These are phyloP conservation scores for Anguilla rostrata DNA, from an alignment of 2,113 vertebrate genomes.

Conservation along the genomic window DNA sequence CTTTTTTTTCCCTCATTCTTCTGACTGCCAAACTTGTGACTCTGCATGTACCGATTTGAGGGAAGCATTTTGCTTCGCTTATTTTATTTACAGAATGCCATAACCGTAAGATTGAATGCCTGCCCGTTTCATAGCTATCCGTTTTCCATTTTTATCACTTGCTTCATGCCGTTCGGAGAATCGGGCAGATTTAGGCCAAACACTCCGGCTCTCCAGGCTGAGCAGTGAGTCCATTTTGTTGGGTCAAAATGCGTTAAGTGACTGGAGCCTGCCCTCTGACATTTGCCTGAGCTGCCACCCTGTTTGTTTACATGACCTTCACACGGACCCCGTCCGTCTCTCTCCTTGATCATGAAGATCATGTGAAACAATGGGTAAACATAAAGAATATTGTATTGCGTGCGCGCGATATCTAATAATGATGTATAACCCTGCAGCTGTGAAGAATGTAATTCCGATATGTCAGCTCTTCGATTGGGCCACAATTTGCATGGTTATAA, in stretches of 20 bases:
- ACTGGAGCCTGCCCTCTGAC: background rate
- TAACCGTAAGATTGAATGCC: background rate
- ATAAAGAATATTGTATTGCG: constrained; percentile 57
- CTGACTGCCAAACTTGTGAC: too few species aligned
- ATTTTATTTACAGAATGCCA: background rate
- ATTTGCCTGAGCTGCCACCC: constrained; percentile 60
- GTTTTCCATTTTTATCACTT: background rate
- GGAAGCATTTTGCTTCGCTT: background rate
- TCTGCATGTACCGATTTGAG: background rate
- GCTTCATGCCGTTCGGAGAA: background rate
- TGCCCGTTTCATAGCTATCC: background rate
- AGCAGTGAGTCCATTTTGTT: background rate
- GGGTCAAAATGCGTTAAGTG: background rate
- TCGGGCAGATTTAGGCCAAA: background rate
- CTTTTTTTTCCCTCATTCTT: background rate
- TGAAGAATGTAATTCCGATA: constrained; percentile 75
- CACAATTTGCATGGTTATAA: constrained; percentile 97
- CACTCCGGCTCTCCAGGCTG: background rate
- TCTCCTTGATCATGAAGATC: constrained; percentile 29
- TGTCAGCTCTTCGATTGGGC: constrained; percentile 78
- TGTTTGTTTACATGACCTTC: constrained; percentile 67
- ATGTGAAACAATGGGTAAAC: constrained; percentile 46
- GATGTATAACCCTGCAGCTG: constrained; percentile 75
- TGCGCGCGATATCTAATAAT: constrained; percentile 53
- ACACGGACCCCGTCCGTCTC: constrained; percentile 36